Percentiles rank a stretch among this genome's conserved stretches.
These are phyloP conservation scores for Symphodus melops DNA, from an alignment of 2,113 vertebrate genomes.

Conservation along the genomic window DNA sequence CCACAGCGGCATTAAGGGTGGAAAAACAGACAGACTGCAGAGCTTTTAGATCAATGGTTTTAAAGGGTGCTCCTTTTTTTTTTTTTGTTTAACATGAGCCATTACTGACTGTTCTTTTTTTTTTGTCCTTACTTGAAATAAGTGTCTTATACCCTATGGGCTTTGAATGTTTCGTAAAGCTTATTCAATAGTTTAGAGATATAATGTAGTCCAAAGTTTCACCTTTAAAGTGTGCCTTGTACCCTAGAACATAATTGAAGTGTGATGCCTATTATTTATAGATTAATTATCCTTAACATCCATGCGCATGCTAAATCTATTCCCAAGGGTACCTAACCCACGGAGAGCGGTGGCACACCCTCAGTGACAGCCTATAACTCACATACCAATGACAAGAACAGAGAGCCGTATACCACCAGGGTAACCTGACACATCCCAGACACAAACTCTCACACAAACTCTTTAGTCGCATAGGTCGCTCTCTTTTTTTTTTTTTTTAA, in stretches of 20 bases:
- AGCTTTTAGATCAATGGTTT: background rate
- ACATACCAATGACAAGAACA: slow-evolving; percentile 50
- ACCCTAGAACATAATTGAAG: slow-evolving; percentile 1
- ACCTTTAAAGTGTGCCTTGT: background rate
- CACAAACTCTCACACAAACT: slow-evolving; percentile 31
- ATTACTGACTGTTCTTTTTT: too few relatives aligned
- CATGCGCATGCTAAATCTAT: slow-evolving; percentile 60
- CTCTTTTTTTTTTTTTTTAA: background rate
- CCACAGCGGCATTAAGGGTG: background rate
- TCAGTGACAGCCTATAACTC: slow-evolving; percentile 56
- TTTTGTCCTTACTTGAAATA: too few relatives aligned
- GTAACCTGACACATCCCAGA: slow-evolving; percentile 25
- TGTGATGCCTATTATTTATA: slow-evolving; percentile 43
- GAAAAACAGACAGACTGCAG: slow-evolving; percentile 18
- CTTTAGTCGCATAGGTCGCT: slow-evolving; percentile 27
- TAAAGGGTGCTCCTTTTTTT: too few relatives aligned
- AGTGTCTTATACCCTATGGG: too few relatives aligned
- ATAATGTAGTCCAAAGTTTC: background rate
- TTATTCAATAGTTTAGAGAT: too few relatives aligned
- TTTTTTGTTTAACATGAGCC: too few relatives aligned
- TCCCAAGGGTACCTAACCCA: slow-evolving; percentile 37
- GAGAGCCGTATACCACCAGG: slow-evolving; percentile 15
- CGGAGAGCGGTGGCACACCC: slow-evolving; percentile 8
- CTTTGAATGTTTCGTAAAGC: too few relatives aligned
- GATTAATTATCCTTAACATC: slow-evolving; percentile 52